phyloP scores from a whole-genome alignment of 1,140 invertebrate genomes.

The Ganaspis sp. region DNA sequence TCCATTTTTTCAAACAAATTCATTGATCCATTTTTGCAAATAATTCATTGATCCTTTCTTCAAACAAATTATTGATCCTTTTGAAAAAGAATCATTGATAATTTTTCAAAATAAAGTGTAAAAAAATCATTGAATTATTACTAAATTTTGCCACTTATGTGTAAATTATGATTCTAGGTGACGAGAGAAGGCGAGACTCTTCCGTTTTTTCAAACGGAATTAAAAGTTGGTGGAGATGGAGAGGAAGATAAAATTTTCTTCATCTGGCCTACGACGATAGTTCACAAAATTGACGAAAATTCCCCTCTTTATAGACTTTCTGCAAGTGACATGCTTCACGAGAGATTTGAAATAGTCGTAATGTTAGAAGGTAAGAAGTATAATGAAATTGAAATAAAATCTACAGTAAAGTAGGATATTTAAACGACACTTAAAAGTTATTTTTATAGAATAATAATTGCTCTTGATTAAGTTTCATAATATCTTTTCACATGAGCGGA shows the following conservation, averaged over 20 bases:
- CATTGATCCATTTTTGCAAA: too few relatives aligned
- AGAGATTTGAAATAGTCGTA: constrained; percentile 96
- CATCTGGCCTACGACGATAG: constrained; percentile 95
- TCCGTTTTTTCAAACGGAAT: constrained; percentile 89
- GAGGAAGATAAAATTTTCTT: constrained; percentile 91
- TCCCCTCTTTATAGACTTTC: constrained; percentile 93
- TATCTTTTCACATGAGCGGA: neutral
- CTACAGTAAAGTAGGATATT: neutral
- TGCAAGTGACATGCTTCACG: constrained; percentile 90
- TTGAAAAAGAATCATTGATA: too few relatives aligned
- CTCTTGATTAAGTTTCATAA: constrained; percentile 3
- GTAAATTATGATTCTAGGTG: neutral
- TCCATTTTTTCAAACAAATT: too few relatives aligned
- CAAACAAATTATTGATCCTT: too few relatives aligned
- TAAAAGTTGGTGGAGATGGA: constrained; percentile 89
- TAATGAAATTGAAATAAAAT: neutral
- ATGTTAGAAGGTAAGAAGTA: constrained; percentile 90
- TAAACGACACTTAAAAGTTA: neutral
- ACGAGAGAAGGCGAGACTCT: constrained; percentile 91
- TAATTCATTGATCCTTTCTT: too few relatives aligned
- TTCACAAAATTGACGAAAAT: constrained; percentile 87
- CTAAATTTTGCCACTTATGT: too few relatives aligned
- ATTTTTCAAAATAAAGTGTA: too few relatives aligned
- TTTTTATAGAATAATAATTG: constrained; percentile 21
- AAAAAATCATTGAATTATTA: too few relatives aligned